phyloP scores from a whole-genome alignment of 1,140 invertebrate genomes.

The Drosophila obscura region DNA sequence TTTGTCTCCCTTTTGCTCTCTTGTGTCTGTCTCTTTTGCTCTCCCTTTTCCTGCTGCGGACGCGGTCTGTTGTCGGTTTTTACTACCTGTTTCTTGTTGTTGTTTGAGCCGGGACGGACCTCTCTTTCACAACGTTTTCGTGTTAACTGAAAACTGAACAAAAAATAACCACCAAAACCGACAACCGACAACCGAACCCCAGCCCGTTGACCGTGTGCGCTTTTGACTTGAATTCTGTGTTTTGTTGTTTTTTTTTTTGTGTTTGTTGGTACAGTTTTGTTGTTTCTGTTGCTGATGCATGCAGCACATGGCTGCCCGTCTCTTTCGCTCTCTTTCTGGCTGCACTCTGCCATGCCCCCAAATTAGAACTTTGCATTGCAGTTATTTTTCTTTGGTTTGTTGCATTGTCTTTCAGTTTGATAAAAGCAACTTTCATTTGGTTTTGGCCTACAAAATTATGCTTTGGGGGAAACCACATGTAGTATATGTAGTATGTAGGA shows the following conservation, averaged over 20 bases:
- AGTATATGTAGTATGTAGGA: no score
- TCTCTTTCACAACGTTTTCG: slow-evolving; percentile 67
- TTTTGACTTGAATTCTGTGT: slow-evolving; percentile 54
- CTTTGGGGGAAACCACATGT: no score
- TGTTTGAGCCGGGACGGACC: slow-evolving; percentile 36
- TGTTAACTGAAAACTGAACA: slow-evolving; percentile 62
- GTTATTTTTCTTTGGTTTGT: slow-evolving; percentile 14
- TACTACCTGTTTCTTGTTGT: slow-evolving; percentile 75
- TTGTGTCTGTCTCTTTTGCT: slow-evolving; percentile 7
- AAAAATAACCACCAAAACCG: slow-evolving; percentile 52
- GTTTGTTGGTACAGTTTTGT: slow-evolving; percentile 70
- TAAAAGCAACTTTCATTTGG: slow-evolving; percentile 57
- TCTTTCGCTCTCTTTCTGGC: slow-evolving; percentile 36
- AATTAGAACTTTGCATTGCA: slow-evolving; percentile 66
- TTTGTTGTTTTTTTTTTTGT: slow-evolving; percentile 18
- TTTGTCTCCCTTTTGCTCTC: slow-evolving; percentile 29
- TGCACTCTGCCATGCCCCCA: slow-evolving; percentile 24
- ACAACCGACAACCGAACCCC: slow-evolving; percentile 35
- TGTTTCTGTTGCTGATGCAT: slow-evolving; percentile 38
- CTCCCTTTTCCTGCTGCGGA: slow-evolving; percentile 31
- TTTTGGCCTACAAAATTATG: slow-evolving; percentile 2
- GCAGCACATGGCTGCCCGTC: slow-evolving; percentile 27
- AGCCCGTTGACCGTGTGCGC: slow-evolving; percentile 48
- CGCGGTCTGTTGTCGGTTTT: slow-evolving; percentile 59
- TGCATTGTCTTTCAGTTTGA: neutral